A percentile compares a stretch with the other conserved stretches of the same genome.
phyloP scores from a whole-genome alignment of 2,797 vertebrate species.

The Spinus olivaceus region DNA sequence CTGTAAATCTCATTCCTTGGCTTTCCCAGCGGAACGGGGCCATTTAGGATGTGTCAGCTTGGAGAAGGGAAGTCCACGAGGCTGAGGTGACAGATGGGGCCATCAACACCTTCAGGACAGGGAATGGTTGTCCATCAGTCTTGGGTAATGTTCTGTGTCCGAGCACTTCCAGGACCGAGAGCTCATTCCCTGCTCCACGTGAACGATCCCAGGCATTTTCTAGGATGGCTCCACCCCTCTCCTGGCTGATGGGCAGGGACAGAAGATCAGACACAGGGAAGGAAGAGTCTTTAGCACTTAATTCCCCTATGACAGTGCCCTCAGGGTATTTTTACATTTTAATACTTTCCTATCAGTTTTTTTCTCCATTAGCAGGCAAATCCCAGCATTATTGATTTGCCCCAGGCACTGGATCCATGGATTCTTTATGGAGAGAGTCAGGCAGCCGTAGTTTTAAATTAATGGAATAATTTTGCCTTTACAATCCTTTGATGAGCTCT shows the following conservation, averaged over 20 bases:
- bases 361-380: background rate
- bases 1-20: background rate
- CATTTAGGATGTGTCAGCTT: background rate
- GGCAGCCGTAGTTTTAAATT: background rate
- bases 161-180: background rate
- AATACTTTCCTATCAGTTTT: background rate
- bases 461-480: constrained; percentile 21
- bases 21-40: constrained; percentile 9
- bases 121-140: constrained; percentile 47
- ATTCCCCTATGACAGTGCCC: background rate
- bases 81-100: constrained; percentile 48
- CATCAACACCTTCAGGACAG: constrained; percentile 15
- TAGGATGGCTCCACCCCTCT: background rate
- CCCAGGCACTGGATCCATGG: background rate
- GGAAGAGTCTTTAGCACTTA: background rate
- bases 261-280: background rate
- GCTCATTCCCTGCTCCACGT: background rate
- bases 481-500: constrained; percentile 29
- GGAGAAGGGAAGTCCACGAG: background rate
- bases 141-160: constrained; percentile 14
- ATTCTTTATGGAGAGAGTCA: background rate
- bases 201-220: background rate
- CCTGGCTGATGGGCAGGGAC: background rate
- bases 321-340: background rate
- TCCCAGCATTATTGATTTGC: constrained; percentile 8